Evolutionary conservation across 2,888 invertebrate genomes (phyloP), one percentile per base, ranked within the genome.

Genomic region (Hoplodrina ambigua): DNA sequence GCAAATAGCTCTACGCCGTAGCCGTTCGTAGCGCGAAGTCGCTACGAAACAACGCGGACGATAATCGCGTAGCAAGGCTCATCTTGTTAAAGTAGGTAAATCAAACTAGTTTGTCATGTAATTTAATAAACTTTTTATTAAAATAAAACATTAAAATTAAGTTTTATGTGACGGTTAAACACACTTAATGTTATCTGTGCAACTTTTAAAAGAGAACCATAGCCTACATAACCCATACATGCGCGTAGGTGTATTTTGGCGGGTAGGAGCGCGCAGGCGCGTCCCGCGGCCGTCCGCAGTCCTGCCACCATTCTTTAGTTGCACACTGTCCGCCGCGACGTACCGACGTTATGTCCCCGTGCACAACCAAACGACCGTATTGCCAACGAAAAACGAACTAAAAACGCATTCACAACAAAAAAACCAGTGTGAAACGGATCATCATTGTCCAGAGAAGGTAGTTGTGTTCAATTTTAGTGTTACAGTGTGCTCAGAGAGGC

Each of bases 231-330:
- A 88, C 88, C 86, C 93, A 94, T 93, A 93, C 94, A 94, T 94
- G 94, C 95, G 94, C 94, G 95, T 93, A 92, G 95, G 93, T 94
- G 92, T 93, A 91, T 94, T 94, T 95, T 95, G 96, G 95, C 95
- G 96, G 94, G 95, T 90, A 89, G 89, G 83, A 91, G 78, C 59
- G 84, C 95, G 95, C 95, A 88, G 87, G 95, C 94, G 94, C 90
- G 91, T 76, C 87, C 87, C 88, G 86, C 88, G 87, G 87, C 90
- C 88, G 91, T 92, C 95, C 94, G 95, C 95, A 95, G 95, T 95
- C 94, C 90, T 94, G 86, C 94, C 94, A 93, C 94, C 94, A 95
- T 95, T 95, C 95, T 95, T 95, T 83, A 95, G 95, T 95, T 94
- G 93, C 94, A 94, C 89, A 92, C 87, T 84, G 83, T 85, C 88